phyloP scores from a whole-genome alignment of 2,113 vertebrate genomes.

The Brachypodius melanocephalos region DNA sequence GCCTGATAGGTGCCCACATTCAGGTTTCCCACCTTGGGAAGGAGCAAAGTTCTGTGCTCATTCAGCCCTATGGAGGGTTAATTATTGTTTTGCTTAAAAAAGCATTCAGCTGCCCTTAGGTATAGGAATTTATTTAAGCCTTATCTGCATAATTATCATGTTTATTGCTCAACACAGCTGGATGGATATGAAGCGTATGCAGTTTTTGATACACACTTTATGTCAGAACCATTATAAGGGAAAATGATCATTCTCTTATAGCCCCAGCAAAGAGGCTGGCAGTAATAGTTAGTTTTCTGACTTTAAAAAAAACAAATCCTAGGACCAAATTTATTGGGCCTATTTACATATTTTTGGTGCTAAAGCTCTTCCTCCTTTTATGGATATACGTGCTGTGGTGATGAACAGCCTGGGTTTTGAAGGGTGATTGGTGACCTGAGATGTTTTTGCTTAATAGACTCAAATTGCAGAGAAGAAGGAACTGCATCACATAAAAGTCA shows the following conservation, averaged over 20 bases:
- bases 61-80: conserved; percentile 45
- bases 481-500: background rate
- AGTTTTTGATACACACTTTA: conserved; percentile 56
- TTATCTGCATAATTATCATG: conserved; percentile 66
- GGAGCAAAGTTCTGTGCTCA: conserved; percentile 14
- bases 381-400: background rate
- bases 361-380: background rate
- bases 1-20: background rate
- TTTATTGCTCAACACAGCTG: conserved; percentile 61
- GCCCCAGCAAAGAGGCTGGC: conserved; percentile 27
- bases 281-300: conserved; percentile 1
- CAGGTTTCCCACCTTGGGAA: conserved; percentile 18
- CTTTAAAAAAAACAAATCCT: conserved; percentile 37
- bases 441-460: background rate
- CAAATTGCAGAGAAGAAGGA: background rate
- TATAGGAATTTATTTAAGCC: conserved; percentile 63
- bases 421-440: background rate
- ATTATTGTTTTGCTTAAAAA: conserved; percentile 56
- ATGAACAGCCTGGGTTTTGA: background rate
- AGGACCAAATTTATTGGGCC: background rate
- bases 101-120: conserved; percentile 39
- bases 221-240: conserved; percentile 44
- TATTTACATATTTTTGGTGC: conserved; percentile 3
- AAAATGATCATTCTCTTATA: conserved; percentile 47
- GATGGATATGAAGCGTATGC: conserved; percentile 59